Conservation (phyloP, 2,888 invertebrate genomes). For the Pachydiplax longipennis region DNA sequence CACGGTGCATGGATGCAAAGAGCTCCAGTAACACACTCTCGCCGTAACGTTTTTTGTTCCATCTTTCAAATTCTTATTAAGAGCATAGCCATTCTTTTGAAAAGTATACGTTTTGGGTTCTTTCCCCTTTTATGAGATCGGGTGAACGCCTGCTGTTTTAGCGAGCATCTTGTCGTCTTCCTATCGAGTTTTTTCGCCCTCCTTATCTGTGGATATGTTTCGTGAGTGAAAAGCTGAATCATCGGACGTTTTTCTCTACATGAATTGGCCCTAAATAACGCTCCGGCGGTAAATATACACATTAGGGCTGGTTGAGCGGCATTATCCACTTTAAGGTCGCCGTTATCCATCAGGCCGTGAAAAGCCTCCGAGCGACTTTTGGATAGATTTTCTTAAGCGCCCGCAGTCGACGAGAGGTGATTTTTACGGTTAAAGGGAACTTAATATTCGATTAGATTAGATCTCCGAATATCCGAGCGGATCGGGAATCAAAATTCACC, state of each 20-base stretch:
- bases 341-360: neutral
- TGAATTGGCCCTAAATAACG: neutral
- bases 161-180: neutral
- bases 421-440: neutral
- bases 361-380: neutral
- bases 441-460: neutral
- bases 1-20: neutral
- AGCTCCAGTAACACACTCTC: constrained; percentile 7
- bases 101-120: neutral
- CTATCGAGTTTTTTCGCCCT: neutral
- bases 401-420: neutral
- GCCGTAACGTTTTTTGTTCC: neutral
- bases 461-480: too few species aligned
- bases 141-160: neutral
- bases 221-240: neutral
- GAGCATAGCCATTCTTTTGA: neutral
- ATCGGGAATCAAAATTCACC: too few species aligned
- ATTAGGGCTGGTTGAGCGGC: neutral
- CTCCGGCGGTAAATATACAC: neutral
- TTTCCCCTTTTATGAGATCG: neutral
- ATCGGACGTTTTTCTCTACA: neutral
- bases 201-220: neutral
- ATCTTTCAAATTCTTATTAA: neutral
- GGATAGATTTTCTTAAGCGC: neutral
- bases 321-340: neutral